Evolutionary conservation across 1,140 invertebrate species (phyloP).

Genomic region (Dendroctonus ponderosae): DNA sequence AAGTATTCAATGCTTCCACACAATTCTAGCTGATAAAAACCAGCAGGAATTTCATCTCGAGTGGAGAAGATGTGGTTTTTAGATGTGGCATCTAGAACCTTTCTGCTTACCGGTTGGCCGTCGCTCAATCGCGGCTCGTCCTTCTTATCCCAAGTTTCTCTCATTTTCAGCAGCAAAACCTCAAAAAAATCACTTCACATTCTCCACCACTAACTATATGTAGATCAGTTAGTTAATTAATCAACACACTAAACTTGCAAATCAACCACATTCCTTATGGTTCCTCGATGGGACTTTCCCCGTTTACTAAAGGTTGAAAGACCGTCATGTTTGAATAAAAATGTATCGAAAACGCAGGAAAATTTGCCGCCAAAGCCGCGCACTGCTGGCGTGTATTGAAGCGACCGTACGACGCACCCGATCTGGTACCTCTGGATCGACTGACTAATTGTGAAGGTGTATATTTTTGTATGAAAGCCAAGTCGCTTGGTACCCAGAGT

Average conservation of each 20-base stretch:
- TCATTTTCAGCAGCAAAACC: slow-evolving; percentile 12
- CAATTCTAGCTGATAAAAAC: not conserved
- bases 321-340: no score
- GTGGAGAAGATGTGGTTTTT: not conserved
- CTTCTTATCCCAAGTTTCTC: slow-evolving; percentile 28
- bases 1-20: no score
- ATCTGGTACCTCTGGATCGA: no score
- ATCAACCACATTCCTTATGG: not conserved
- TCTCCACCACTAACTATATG: not conserved
- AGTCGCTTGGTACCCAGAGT: not conserved
- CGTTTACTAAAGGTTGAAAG: no score
- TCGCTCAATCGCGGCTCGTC: slow-evolving; percentile 17
- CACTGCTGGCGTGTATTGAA: no score
- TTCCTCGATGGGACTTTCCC: no score
- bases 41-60: not conserved
- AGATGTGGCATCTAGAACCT: not conserved
- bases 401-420: no score
- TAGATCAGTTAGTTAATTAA: not conserved
- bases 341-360: no score
- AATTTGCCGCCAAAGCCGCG: no score
- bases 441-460: no score
- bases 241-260: slow-evolving; percentile 1
- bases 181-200: not conserved
- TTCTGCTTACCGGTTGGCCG: slow-evolving; percentile 31
- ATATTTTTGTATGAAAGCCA: not conserved